Evolutionary conservation across 1,140 invertebrate species (phyloP).

Genomic region (Hestina assimilis): DNA sequence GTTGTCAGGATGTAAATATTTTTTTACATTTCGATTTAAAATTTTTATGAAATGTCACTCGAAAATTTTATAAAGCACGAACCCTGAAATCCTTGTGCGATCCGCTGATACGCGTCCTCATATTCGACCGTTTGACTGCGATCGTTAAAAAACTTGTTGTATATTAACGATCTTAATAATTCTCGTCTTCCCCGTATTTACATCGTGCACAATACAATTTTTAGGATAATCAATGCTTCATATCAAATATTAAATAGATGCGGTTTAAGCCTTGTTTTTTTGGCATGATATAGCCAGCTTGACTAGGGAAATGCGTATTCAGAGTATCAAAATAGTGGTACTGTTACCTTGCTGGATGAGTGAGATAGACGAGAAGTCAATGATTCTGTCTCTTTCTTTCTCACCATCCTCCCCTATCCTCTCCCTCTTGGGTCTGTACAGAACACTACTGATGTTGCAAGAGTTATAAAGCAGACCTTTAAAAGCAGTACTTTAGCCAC

Average conservation of each 20-base stretch:
- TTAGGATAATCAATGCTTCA: slow-evolving; percentile 67
- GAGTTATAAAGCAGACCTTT: too few species aligned
- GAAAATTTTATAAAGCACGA: slow-evolving; percentile 47
- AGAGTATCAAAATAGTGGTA: too few species aligned
- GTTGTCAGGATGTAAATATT: slow-evolving; percentile 16
- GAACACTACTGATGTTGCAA: too few species aligned
- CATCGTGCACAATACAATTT: slow-evolving; percentile 64
- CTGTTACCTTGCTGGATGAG: too few species aligned
- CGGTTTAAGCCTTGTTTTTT: too few species aligned
- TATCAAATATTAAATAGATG: slow-evolving; percentile 66
- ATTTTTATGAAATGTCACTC: slow-evolving; percentile 49
- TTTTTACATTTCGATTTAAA: slow-evolving; percentile 23
- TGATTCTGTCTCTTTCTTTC: too few species aligned
- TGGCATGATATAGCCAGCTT: too few species aligned
- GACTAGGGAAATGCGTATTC: too few species aligned
- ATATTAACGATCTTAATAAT: slow-evolving; percentile 46
- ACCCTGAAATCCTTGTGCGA: slow-evolving; percentile 48
- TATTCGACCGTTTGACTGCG: slow-evolving; percentile 30
- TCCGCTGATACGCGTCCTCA: slow-evolving; percentile 41
- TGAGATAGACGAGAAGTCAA: too few species aligned
- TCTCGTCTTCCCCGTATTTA: slow-evolving; percentile 67
- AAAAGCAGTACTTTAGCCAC: too few species aligned
- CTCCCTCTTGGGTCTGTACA: too few species aligned
- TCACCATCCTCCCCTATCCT: too few species aligned
- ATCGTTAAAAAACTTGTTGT: slow-evolving; percentile 61